Evolutionary conservation across 2,888 invertebrate genomes (phyloP), one percentile per base, ranked within the genome.

Genomic region (Molorchus minor): DNA sequence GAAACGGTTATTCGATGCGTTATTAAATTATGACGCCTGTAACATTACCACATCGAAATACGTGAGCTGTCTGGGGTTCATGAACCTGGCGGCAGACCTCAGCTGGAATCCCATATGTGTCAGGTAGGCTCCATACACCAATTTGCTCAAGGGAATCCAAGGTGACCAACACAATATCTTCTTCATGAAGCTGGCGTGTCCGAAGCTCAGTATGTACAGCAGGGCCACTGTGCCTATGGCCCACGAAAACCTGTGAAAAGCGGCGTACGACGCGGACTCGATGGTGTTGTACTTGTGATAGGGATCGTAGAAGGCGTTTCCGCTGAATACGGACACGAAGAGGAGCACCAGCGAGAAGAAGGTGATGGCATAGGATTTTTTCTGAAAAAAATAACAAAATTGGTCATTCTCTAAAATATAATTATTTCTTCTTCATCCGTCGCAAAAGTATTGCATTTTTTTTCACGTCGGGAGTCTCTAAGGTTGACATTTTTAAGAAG

Each of bases 141-240:
- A 80, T 46, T 86, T 83, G 65, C 87, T 85, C 0, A 87, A 78
- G 0, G 86, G 85, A 40, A 84, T 82, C 83, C 85, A 87, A 0
- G 84, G 84, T 43, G 80, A 81, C 87, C 87, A 87, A 43, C 81
- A 80, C 1, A 87, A 74, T 43, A 85, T 80, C 81, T 82, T 71
- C 12, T 71, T 68, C 20, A 79, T 33, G 20, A 75, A 66, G 20
- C 63, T 71, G 8, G 75, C 75, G 58, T 80, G 79, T 40, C 87
- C 87, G 59, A 84, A 82, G 1, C 84, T 82, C 51, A 84, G 84
- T 20, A 84, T 83, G 20, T 84, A 77, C 0, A 87, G 77, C 2
- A 87, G 61, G 0, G 84, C 67, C 0, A 82, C 77, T 1, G 84
- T 78, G 0, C 85, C 84, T 1, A 80, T 58, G 0, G 85, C 84